These are phyloP conservation scores for Drosophila orena DNA, from an alignment of 1,140 invertebrate genomes.

Conservation along the genomic window DNA sequence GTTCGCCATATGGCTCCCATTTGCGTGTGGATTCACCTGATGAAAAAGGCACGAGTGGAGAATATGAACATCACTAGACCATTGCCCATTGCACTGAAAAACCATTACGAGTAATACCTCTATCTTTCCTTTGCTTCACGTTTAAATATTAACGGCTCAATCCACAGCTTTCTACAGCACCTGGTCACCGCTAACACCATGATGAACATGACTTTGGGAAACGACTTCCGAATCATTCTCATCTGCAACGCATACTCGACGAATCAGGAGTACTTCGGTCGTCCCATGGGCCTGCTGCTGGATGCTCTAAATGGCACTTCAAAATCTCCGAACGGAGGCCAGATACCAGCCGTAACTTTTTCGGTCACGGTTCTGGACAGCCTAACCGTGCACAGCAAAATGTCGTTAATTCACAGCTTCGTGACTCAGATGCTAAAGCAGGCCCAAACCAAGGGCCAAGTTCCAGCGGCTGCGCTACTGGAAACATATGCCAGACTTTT, in stretches of 20 bases:
- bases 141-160: neutral
- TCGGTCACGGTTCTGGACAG: slow-evolving; percentile 97
- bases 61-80: slow-evolving; percentile 91
- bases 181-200: slow-evolving; percentile 90
- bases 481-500: slow-evolving; percentile 97
- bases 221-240: slow-evolving; percentile 95
- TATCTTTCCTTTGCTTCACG: neutral
- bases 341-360: slow-evolving; percentile 90
- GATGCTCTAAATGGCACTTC: slow-evolving; percentile 94
- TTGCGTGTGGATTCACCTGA: slow-evolving; percentile 98
- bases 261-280: slow-evolving; percentile 92
- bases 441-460: slow-evolving; percentile 90
- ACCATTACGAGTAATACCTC: slow-evolving; percentile 91
- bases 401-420: slow-evolving; percentile 95
- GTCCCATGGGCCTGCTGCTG: slow-evolving; percentile 94
- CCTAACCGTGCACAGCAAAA: slow-evolving; percentile 98
- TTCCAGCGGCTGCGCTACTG: slow-evolving; percentile 94
- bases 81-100: slow-evolving; percentile 92
- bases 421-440: slow-evolving; percentile 83
- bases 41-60: slow-evolving; percentile 96
- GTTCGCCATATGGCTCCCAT: slow-evolving; percentile 96
- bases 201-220: slow-evolving; percentile 88
- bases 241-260: slow-evolving; percentile 98
- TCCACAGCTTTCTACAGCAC: slow-evolving; percentile 91
- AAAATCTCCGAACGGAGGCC: slow-evolving; percentile 86